Evolutionary conservation across 2,888 invertebrate species (phyloP).

Genomic region (Saturnia pavonia): DNA sequence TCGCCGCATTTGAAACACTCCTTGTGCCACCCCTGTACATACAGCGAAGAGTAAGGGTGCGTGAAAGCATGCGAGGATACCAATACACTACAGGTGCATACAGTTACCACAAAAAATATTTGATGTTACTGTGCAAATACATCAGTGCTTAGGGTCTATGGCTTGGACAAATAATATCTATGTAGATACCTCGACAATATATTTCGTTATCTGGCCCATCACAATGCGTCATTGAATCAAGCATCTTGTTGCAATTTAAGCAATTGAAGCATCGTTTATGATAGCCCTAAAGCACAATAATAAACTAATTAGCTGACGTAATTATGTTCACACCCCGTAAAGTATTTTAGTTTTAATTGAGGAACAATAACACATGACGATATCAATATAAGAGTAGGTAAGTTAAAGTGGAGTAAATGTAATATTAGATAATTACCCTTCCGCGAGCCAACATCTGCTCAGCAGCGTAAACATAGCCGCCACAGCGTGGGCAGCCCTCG

Average conservation of each 20-base stretch:
- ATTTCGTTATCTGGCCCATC: constrained; percentile 96
- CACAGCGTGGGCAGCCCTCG: constrained; percentile 93
- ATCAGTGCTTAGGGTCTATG: constrained; percentile 35
- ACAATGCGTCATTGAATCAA: constrained; percentile 94
- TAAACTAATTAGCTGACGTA: constrained; percentile 1
- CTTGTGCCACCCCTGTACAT: constrained; percentile 92
- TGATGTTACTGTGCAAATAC: constrained; percentile 59
- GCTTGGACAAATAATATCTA: constrained; percentile 39
- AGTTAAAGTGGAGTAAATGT: constrained; percentile 3
- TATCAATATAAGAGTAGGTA: background rate
- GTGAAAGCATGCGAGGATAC: constrained; percentile 60
- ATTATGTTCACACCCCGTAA: background rate
- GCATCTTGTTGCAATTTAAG: constrained; percentile 90
- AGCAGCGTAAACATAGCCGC: constrained; percentile 94
- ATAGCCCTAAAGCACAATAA: constrained; percentile 86
- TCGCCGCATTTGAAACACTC: constrained; percentile 96
- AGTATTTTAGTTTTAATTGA: constrained; percentile 2
- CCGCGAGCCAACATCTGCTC: constrained; percentile 96
- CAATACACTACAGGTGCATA: constrained; percentile 52
- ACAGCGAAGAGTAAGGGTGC: constrained; percentile 67
- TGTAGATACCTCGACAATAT: constrained; percentile 92
- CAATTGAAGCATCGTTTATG: constrained; percentile 96
- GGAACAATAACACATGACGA: background rate
- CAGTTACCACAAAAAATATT: constrained; percentile 65
- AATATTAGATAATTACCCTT: constrained; percentile 84